Conservation (phyloP, 2,113 vertebrate genomes). For the Salvelinus sp. region DNA sequence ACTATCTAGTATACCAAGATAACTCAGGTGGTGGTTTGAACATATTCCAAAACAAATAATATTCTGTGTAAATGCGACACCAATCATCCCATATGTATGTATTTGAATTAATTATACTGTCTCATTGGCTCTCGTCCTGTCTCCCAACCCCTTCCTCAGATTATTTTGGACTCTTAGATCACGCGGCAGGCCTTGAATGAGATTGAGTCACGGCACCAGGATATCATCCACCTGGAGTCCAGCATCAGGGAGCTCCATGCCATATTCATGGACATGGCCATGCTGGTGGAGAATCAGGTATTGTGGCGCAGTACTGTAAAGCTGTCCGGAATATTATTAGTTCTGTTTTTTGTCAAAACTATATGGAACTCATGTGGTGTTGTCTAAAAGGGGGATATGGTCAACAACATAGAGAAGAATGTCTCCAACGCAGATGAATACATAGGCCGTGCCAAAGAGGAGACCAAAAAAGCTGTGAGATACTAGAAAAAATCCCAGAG, state of each 20-base stretch:
- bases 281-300: conserved; percentile 95
- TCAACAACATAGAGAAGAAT: conserved; percentile 93
- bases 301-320: no score
- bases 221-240: conserved; percentile 90
- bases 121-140: no score
- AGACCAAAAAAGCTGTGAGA: conserved; percentile 90
- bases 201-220: conserved; percentile 92
- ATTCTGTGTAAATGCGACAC: background rate
- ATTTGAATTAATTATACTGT: no score
- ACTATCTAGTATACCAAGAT: conserved; percentile 33
- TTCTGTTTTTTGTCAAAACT: background rate
- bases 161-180: conserved; percentile 92
- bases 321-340: background rate
- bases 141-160: conserved; percentile 68
- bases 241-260: conserved; percentile 92
- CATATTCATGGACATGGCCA: conserved; percentile 95
- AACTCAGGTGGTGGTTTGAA: background rate
- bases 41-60: no score
- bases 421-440: conserved; percentile 86
- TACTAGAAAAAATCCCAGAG: conserved; percentile 89
- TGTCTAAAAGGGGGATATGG: conserved; percentile 87
- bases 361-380: conserved; percentile 1
- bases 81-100: no score
- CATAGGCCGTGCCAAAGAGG: conserved; percentile 85
- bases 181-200: conserved; percentile 91